phyloP scores from a whole-genome alignment of 2,113 vertebrate genomes.

The Microtus richardsoni region DNA sequence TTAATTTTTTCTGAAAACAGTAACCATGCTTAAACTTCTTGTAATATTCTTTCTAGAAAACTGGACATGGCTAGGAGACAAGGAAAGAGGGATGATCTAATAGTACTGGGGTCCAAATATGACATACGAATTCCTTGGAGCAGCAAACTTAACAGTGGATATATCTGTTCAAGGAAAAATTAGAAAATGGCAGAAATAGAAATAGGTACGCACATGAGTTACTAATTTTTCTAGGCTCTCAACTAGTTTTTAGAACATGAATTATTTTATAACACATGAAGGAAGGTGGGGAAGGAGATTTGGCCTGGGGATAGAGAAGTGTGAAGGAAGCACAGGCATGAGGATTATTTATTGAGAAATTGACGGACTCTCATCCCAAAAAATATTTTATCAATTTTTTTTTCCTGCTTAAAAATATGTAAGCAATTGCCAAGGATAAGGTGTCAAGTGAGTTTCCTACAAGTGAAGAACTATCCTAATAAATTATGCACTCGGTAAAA shows the following conservation, averaged over 20 bases:
- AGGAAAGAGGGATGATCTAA: background rate
- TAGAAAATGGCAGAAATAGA: accelerated
- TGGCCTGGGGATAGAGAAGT: background rate
- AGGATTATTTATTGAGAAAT: conserved; percentile 58
- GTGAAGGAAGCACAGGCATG: background rate
- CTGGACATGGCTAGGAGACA: background rate
- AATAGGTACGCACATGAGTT: accelerated
- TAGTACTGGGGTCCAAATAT: background rate
- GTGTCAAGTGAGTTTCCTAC: conserved; percentile 68
- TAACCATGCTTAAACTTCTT: background rate
- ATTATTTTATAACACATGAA: background rate
- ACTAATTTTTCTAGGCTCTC: background rate
- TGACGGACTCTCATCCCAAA: conserved; percentile 18
- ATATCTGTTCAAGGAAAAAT: accelerated
- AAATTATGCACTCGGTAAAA: conserved; percentile 73
- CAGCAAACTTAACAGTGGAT: background rate
- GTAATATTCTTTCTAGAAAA: background rate
- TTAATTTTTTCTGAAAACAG: background rate
- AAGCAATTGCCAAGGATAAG: conserved; percentile 63
- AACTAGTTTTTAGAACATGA: background rate
- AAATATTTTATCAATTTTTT: conserved; percentile 53
- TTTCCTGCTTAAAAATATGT: background rate
- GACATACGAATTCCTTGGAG: background rate
- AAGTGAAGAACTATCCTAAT: conserved; percentile 72
- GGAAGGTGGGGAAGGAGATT: background rate